These are phyloP conservation scores for Phrynosoma blainvillii DNA, from an alignment of 2,113 vertebrate species.

Conservation along the genomic window DNA sequence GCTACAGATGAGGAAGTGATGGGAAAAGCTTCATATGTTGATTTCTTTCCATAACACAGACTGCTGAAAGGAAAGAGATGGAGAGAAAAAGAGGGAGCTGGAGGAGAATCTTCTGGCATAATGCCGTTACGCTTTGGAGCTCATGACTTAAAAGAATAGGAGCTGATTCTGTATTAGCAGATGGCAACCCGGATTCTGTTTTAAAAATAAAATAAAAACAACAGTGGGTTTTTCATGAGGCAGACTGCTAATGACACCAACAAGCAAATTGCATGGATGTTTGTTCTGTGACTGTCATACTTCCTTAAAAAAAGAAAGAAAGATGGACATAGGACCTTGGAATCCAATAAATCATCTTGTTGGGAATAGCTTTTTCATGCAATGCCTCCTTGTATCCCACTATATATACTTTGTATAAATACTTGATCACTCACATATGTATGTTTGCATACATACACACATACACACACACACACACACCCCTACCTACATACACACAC, in stretches of 20 bases:
- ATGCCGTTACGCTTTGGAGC: not conserved
- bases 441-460: not conserved
- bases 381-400: not conserved
- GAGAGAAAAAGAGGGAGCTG: not conserved
- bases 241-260: conserved; percentile 23
- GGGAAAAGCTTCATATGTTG: not conserved
- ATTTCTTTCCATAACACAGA: not conserved
- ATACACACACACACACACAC: too few relatives aligned
- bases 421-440: too few relatives aligned
- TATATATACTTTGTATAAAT: not conserved
- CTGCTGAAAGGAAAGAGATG: not conserved
- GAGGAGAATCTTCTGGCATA: not conserved
- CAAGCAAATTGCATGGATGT: conserved; percentile 3
- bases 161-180: conserved; percentile 8
- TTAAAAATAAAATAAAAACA: conserved; percentile 1
- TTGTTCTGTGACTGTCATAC: conserved; percentile 7
- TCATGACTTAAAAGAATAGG: not conserved
- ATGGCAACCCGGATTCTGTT: conserved; percentile 1
- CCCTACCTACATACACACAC: too few relatives aligned
- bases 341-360: not conserved
- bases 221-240: not conserved
- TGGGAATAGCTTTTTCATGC: not conserved
- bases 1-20: not conserved
- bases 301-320: not conserved
- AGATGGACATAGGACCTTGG: not conserved